A percentile compares a stretch with the other conserved stretches of the same genome.
These are phyloP conservation scores for Lingula anatina DNA, from an alignment of 2,888 invertebrate genomes.

Conservation along the genomic window DNA sequence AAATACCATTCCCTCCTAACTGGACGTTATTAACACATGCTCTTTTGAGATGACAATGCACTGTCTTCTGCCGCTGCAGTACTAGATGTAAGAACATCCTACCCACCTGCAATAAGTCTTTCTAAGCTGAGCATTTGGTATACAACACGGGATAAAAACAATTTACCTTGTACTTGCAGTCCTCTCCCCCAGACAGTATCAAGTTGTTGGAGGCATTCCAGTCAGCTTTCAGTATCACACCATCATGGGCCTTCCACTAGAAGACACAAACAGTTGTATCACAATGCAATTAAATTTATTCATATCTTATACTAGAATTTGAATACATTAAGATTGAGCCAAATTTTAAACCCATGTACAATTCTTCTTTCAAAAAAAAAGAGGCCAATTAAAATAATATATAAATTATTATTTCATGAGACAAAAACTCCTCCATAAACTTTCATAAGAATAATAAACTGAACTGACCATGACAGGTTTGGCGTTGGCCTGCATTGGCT, in stretches of 20 bases:
- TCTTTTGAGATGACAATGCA: too few relatives aligned
- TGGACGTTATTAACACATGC: too few relatives aligned
- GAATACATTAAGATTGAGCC: too few relatives aligned
- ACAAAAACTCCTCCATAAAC: background rate
- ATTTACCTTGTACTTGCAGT: conserved; percentile 73
- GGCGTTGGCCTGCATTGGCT: conserved; percentile 58
- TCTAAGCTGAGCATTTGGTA: too few relatives aligned
- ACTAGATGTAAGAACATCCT: too few relatives aligned
- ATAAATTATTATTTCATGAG: background rate
- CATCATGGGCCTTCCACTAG: conserved; percentile 96
- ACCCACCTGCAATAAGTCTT: too few relatives aligned
- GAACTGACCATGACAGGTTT: conserved; percentile 55
- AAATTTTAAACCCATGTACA: too few relatives aligned
- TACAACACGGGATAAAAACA: too few relatives aligned
- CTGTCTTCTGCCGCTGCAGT: too few relatives aligned
- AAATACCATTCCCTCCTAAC: too few relatives aligned
- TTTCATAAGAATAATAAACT: background rate
- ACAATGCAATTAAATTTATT: too few relatives aligned
- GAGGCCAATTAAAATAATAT: background rate
- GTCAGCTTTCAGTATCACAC: conserved; percentile 69
- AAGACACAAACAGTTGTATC: conserved; percentile 13
- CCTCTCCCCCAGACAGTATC: conserved; percentile 65
- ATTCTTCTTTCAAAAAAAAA: background rate
- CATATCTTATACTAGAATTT: too few relatives aligned
- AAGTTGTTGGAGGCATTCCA: conserved; percentile 60